Evolutionary conservation across 2,888 invertebrate genomes (phyloP), one percentile per base, ranked within the genome.

Genomic region (Meiosimyza platycephala): DNA sequence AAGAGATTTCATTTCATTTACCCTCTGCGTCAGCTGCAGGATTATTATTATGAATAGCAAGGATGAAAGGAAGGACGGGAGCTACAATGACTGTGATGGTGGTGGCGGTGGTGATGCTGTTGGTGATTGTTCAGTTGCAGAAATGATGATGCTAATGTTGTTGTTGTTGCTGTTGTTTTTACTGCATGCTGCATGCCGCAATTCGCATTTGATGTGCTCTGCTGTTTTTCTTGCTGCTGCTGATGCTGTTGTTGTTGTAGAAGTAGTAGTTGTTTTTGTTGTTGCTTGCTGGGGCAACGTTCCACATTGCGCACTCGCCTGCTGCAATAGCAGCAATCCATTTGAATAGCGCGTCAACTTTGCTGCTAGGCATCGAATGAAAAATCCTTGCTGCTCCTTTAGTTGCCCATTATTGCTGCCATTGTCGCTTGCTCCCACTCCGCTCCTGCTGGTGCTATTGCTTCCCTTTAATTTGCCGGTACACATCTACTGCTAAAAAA

Each of bases 311-410:
- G 65, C 77, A 64, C 67, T 70, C 22, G 40, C 40, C 40, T 22
- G 55, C 48, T 60, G 12, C 73, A 75, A 67, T 65, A 74, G 57
- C 57, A 57, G 67, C 73, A 73, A 74, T 70, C 73, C 73, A 72
- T 73, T 75, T 73, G 74, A 77, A 73, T 74, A 74, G 74, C 76
- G 74, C 76, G 75, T 76, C 57, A 67, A 57, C 52, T 74, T 75
- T 16, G 76, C 78, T 75, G 68, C 59, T 74, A 74, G 78, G 77
- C 77, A 72, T 73, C 54, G 72, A 72, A 74, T 77, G 74, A 75
- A 68, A 70, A 74, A 75, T 77, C 75, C 77, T 76, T 75, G 67
- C 65, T 71, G 59, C 62, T 71, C 55, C 68, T 74, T 76, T 78
- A 69, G 75, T 60, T 77, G 74, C 67, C 71, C 76, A 74, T 76